Percentiles rank a stretch among this genome's conserved stretches.
Conservation (phyloP, 2,888 invertebrate species). For the Clanis bilineata region DNA sequence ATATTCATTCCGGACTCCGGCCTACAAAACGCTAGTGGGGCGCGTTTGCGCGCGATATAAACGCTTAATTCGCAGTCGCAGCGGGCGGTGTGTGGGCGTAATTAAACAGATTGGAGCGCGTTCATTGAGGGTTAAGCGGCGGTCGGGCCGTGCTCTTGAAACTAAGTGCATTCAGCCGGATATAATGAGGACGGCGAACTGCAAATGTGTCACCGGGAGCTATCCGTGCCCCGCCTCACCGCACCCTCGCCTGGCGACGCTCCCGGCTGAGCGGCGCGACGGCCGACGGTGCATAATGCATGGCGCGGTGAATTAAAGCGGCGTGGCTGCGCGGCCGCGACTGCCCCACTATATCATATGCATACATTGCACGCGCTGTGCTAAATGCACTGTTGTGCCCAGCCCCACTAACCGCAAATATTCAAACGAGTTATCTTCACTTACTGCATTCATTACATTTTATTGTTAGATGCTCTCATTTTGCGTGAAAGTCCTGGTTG, state of each 20-base stretch:
- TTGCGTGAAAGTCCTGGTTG: neutral
- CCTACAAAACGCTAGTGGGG: neutral
- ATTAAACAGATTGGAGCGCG: slow-evolving; percentile 29
- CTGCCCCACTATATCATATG: slow-evolving; percentile 20
- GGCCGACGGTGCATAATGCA: slow-evolving; percentile 32
- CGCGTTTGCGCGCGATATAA: neutral
- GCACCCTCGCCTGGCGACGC: neutral
- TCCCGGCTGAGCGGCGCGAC: neutral
- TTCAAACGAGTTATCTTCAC: neutral
- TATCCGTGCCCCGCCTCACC: slow-evolving; percentile 14
- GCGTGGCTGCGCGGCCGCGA: neutral
- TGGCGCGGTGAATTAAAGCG: slow-evolving; percentile 32
- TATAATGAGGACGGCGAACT: slow-evolving; percentile 40
- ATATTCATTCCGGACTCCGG: neutral
- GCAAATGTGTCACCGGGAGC: slow-evolving; percentile 38
- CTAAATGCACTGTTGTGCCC: slow-evolving; percentile 8
- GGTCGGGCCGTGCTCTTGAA: slow-evolving; percentile 34
- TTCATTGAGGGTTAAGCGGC: slow-evolving; percentile 33
- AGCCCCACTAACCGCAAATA: neutral
- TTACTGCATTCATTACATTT: neutral
- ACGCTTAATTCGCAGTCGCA: neutral
- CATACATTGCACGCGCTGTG: neutral
- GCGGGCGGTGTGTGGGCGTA: slow-evolving; percentile 11
- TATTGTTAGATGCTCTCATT: neutral
- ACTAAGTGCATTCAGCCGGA: slow-evolving; percentile 35